Percentiles rank a stretch among this genome's conserved stretches.
Conservation (phyloP, 1,140 invertebrate genomes). For the Drosophila truncata region DNA sequence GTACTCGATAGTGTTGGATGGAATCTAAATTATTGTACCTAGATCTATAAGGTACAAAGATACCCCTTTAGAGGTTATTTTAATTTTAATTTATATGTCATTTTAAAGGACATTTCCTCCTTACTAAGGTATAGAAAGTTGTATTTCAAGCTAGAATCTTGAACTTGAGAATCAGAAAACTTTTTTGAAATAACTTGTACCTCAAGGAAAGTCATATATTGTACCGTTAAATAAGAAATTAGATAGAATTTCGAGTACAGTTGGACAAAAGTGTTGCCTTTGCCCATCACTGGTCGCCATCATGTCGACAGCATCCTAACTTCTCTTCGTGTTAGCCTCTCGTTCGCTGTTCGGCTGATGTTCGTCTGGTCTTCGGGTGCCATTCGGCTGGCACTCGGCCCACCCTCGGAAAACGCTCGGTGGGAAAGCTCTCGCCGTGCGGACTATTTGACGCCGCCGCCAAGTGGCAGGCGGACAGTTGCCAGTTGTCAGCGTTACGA, state of each 20-base stretch:
- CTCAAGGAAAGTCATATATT: background rate
- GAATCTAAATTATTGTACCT: conserved; percentile 2
- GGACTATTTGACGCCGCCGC: conserved; percentile 54
- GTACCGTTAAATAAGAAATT: background rate
- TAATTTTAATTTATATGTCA: too few species aligned
- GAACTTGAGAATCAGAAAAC: background rate
- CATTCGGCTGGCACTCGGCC: background rate
- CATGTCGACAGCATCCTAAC: conserved; percentile 22
- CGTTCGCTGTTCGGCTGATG: conserved; percentile 6
- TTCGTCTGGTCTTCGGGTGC: too few species aligned
- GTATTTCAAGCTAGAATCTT: too few species aligned
- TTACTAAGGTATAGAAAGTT: too few species aligned
- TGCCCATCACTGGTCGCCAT: background rate
- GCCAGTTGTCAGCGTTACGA: conserved; percentile 43
- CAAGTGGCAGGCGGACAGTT: conserved; percentile 47
- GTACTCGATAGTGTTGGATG: background rate
- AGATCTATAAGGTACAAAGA: background rate
- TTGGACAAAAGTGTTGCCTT: conserved; percentile 5
- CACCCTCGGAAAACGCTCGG: conserved; percentile 7
- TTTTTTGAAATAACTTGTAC: background rate
- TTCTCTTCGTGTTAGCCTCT: conserved; percentile 12
- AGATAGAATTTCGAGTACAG: background rate
- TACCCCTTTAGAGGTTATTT: too few species aligned
- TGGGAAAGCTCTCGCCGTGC: conserved; percentile 30
- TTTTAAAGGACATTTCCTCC: too few species aligned